These are phyloP conservation scores for Papilio xuthus DNA, from an alignment of 1,140 invertebrate genomes.

Conservation along the genomic window DNA sequence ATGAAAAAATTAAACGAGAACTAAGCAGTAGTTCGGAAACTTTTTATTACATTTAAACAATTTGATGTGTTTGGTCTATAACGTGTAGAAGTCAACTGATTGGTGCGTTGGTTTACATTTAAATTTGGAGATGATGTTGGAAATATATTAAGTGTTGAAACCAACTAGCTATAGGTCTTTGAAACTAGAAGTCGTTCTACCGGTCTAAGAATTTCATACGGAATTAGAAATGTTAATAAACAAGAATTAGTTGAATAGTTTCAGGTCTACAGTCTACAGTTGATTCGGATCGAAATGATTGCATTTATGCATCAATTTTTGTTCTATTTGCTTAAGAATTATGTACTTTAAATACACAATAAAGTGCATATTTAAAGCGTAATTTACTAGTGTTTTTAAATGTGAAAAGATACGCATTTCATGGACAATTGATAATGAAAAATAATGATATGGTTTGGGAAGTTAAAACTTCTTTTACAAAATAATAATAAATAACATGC, in stretches of 20 bases:
- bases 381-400: too few relatives aligned
- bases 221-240: neutral
- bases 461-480: too few relatives aligned
- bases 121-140: constrained; percentile 27
- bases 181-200: constrained; percentile 29
- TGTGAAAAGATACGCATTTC: too few relatives aligned
- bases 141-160: constrained; percentile 29
- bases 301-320: too few relatives aligned
- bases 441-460: too few relatives aligned
- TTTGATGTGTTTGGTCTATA: constrained; percentile 23
- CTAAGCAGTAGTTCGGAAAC: neutral
- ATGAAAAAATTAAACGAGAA: neutral
- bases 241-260: neutral
- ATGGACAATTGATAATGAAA: too few relatives aligned
- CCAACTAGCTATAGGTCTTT: constrained; percentile 13
- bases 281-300: neutral
- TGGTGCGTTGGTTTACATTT: constrained; percentile 16
- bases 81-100: constrained; percentile 26
- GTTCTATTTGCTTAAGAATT: too few relatives aligned
- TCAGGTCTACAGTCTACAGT: constrained; percentile 1
- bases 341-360: too few relatives aligned
- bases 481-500: too few relatives aligned
- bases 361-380: too few relatives aligned
- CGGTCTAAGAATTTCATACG: neutral
- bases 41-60: neutral